A percentile compares a stretch with the other conserved stretches of the same genome.
Evolutionary conservation across 2,113 vertebrate species (phyloP).

Genomic region (Toxotes chatareus): DNA sequence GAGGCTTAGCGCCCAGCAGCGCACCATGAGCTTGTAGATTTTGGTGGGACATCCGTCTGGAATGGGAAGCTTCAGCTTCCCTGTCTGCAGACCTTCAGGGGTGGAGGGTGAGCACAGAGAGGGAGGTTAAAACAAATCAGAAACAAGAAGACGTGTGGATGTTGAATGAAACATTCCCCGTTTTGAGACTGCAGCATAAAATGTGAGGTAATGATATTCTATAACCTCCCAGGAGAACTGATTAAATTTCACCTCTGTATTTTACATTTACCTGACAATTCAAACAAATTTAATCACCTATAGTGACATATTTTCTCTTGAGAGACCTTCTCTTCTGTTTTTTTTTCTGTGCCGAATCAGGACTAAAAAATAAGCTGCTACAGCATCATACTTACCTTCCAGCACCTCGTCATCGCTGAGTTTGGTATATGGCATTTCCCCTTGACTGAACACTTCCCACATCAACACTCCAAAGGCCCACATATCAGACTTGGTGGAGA

Average conservation of each 20-base stretch:
- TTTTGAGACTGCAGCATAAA: not conserved
- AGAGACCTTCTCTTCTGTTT: not conserved
- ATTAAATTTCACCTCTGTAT: not conserved
- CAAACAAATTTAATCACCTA: not conserved
- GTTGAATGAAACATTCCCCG: not conserved
- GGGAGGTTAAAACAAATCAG: not conserved
- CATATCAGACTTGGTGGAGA: conserved; percentile 95
- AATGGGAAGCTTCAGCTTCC: conserved; percentile 87
- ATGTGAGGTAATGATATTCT: not conserved
- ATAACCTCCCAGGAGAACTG: not conserved
- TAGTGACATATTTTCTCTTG: not conserved
- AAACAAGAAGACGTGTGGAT: not conserved
- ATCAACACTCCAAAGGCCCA: conserved; percentile 98
- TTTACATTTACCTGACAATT: not conserved
- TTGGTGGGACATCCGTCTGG: conserved; percentile 93
- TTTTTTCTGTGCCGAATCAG: not conserved
- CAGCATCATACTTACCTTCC: conserved; percentile 85
- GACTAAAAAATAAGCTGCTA: not conserved
- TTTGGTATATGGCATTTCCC: conserved; percentile 91
- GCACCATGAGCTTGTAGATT: conserved; percentile 93
- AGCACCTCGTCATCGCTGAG: conserved; percentile 92
- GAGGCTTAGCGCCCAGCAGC: conserved; percentile 93
- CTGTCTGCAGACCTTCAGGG: conserved; percentile 88
- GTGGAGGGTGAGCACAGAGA: not conserved
- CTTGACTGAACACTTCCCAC: conserved; percentile 97